Evolutionary conservation across 2,797 vertebrate genomes (phyloP).

Genomic region (Pseudomugil tenellus): DNA sequence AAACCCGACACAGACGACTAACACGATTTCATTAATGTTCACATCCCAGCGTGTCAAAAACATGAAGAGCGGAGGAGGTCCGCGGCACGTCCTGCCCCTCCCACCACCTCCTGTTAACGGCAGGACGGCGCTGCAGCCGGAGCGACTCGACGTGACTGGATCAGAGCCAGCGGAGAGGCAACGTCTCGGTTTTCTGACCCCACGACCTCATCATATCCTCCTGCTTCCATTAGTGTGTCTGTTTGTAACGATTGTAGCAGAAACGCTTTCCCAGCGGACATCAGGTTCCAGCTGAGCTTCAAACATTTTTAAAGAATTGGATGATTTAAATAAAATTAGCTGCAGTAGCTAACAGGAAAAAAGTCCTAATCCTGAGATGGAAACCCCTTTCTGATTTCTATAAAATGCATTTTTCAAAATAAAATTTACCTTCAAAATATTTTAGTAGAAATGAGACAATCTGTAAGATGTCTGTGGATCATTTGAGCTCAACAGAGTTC

Average conservation of each 20-base stretch:
- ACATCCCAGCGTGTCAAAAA: constrained; percentile 26
- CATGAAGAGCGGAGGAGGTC: constrained; percentile 12
- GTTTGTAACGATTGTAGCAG: neutral
- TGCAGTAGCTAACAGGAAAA: too few species aligned
- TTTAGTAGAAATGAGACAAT: neutral
- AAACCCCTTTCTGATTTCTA: too few species aligned
- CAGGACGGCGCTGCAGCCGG: neutral
- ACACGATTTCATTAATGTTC: constrained; percentile 17
- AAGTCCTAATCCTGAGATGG: neutral
- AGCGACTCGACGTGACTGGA: neutral
- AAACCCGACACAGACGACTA: constrained; percentile 74
- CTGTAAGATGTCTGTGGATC: neutral
- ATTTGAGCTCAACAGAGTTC: too few species aligned
- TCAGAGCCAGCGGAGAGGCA: neutral
- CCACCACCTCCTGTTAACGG: constrained; percentile 7
- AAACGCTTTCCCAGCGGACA: neutral
- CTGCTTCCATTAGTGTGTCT: neutral
- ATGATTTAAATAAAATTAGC: too few species aligned
- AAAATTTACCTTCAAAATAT: neutral
- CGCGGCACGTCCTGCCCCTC: constrained; percentile 4
- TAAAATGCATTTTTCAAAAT: too few species aligned
- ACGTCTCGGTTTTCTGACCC: neutral
- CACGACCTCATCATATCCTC: neutral
- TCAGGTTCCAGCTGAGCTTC: neutral
- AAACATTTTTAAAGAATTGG: neutral